Conservation (phyloP, 2,888 invertebrate species). For the Tribolium freemani region DNA sequence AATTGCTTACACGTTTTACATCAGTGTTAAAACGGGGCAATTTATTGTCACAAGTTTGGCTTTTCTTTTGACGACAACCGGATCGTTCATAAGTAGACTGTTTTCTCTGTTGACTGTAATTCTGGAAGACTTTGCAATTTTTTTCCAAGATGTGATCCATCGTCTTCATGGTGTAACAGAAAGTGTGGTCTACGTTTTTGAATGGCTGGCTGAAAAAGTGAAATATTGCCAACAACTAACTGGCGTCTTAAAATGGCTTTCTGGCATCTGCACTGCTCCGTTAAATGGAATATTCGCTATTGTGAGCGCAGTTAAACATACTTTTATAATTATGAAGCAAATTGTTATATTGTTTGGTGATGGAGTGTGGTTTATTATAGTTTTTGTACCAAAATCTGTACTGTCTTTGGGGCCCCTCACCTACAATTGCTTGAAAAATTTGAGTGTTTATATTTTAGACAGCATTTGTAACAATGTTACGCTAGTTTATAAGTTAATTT, state of each 20-base stretch:
- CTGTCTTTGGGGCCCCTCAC: constrained; percentile 44
- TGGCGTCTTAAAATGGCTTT: background rate
- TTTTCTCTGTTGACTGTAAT: constrained; percentile 46
- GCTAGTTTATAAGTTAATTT: background rate
- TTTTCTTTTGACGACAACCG: too few species aligned
- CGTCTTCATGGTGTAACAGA: background rate
- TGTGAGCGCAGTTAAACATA: constrained; percentile 36
- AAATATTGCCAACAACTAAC: background rate
- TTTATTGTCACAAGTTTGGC: constrained; percentile 48
- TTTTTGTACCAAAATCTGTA: constrained; percentile 55
- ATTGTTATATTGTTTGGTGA: constrained; percentile 57
- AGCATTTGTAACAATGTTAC: background rate
- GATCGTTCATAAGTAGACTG: background rate
- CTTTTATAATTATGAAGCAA: constrained; percentile 53
- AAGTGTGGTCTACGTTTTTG: background rate
- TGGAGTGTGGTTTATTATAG: constrained; percentile 60
- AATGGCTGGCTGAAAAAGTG: background rate
- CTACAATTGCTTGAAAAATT: constrained; percentile 32
- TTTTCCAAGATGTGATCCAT: constrained; percentile 52
- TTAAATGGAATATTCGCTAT: background rate
- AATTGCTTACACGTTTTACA: constrained; percentile 44
- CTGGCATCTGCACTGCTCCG: background rate
- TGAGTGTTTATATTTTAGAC: background rate
- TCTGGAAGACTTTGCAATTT: constrained; percentile 55
- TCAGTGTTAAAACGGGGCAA: constrained; percentile 56